Evolutionary conservation across 2,113 vertebrate genomes (phyloP).

Genomic region (Talpa occidentalis): DNA sequence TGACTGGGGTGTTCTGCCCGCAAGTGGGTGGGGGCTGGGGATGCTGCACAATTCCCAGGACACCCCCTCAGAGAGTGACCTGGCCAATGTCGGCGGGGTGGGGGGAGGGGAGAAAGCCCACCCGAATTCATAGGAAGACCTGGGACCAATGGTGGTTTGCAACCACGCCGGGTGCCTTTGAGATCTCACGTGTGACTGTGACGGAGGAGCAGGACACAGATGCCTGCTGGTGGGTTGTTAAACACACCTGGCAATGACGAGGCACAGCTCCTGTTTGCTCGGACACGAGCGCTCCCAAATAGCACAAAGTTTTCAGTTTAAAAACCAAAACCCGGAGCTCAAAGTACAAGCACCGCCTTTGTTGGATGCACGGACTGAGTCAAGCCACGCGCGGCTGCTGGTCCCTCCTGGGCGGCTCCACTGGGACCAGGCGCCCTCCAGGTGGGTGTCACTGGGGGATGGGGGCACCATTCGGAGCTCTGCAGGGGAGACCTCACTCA

Average conservation of each 20-base stretch:
- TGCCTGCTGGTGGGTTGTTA: background rate
- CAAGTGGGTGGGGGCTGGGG: background rate
- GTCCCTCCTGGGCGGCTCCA: no score
- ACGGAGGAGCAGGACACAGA: background rate
- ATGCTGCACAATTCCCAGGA: background rate
- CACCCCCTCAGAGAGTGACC: rapidly evolving
- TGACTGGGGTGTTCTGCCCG: background rate
- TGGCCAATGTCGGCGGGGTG: background rate
- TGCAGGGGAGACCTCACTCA: background rate
- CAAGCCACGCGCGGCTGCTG: rapidly evolving
- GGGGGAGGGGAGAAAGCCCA: no score
- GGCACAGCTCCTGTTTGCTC: rapidly evolving
- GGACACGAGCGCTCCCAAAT: rapidly evolving
- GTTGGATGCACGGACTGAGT: no score
- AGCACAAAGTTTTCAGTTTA: background rate
- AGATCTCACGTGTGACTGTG: background rate
- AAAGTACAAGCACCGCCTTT: background rate
- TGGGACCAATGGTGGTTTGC: no score
- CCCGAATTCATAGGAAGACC: no score
- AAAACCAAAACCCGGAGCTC: no score
- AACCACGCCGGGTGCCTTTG: rapidly evolving
- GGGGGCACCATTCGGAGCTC: background rate
- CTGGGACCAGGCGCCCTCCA: rapidly evolving
- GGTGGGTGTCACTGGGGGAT: background rate
- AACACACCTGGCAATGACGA: rapidly evolving